A percentile compares a stretch with the other conserved stretches of the same genome.
These are phyloP conservation scores for Ceratothoa steindachneri DNA, from an alignment of 2,888 invertebrate species.

Conservation along the genomic window DNA sequence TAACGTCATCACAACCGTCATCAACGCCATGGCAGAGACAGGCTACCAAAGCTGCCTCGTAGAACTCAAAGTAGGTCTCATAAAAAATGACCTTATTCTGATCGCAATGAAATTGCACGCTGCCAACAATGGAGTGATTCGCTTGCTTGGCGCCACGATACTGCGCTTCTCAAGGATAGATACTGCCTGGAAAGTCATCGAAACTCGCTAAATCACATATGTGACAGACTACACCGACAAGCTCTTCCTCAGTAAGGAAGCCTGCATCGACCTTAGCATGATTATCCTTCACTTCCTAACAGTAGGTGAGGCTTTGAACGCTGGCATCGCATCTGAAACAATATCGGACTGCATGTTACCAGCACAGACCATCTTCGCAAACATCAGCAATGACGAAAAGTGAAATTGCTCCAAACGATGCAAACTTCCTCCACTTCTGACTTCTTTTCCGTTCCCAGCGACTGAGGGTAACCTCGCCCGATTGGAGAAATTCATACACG, in stretches of 20 bases:
- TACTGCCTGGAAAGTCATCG: neutral
- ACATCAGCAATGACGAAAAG: neutral
- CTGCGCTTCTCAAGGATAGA: conserved; percentile 10
- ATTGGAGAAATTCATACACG: no score
- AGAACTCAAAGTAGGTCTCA: neutral
- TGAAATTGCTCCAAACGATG: no score
- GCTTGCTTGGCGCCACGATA: neutral
- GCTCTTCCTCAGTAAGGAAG: conserved; percentile 18
- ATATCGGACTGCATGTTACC: neutral
- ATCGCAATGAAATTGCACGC: conserved; percentile 1
- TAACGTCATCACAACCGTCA: no score
- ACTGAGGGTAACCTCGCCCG: conserved; percentile 13
- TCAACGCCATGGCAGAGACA: no score
- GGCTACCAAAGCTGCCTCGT: conserved; percentile 12
- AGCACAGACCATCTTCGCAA: neutral
- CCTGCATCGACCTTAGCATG: conserved; percentile 15
- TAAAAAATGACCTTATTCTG: no score
- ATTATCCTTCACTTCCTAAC: conserved; percentile 17
- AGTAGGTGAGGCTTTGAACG: conserved; percentile 10
- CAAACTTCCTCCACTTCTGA: no score
- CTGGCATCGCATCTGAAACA: neutral
- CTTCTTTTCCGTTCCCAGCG: no score
- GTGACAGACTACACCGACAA: conserved; percentile 15
- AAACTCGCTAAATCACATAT: no score
- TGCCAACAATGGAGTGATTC: conserved; percentile 14